phyloP scores from a whole-genome alignment of 2,113 vertebrate species.

The Heterocephalus glaber region DNA sequence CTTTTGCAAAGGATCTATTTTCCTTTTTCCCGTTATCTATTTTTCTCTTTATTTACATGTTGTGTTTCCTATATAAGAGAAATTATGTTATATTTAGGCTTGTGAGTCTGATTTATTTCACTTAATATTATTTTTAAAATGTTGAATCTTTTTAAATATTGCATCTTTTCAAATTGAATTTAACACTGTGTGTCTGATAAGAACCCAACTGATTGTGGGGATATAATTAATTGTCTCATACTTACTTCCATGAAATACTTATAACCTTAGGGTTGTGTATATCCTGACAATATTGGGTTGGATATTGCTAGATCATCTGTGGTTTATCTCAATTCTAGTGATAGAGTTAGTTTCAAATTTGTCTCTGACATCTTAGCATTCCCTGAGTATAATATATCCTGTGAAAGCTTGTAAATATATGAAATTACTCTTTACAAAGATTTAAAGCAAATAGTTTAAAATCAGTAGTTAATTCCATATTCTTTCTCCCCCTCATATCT shows the following conservation, averaged over 20 bases:
- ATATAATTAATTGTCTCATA: neutral
- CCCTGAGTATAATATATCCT: neutral
- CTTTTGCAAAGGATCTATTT: neutral
- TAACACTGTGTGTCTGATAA: neutral
- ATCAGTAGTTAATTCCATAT: neutral
- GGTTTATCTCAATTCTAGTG: neutral
- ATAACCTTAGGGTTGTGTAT: neutral
- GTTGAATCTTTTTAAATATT: neutral
- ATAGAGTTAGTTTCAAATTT: conserved; percentile 5
- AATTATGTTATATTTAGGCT: too few relatives aligned
- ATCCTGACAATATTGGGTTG: neutral
- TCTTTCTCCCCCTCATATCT: neutral
- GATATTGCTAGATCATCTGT: neutral
- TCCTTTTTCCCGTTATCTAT: neutral
- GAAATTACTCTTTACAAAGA: neutral
- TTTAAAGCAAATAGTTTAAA: neutral
- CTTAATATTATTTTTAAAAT: neutral
- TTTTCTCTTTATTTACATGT: neutral
- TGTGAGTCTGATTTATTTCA: neutral
- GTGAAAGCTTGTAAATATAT: neutral
- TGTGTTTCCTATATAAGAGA: too few relatives aligned
- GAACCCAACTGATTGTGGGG: conserved; percentile 4
- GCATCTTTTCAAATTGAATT: conserved; percentile 39
- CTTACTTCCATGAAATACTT: conserved; percentile 20
- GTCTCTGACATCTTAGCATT: neutral